Evolutionary conservation across 1,140 invertebrate genomes (phyloP).

Genomic region (Stenopsyche tienmushanensis): DNA sequence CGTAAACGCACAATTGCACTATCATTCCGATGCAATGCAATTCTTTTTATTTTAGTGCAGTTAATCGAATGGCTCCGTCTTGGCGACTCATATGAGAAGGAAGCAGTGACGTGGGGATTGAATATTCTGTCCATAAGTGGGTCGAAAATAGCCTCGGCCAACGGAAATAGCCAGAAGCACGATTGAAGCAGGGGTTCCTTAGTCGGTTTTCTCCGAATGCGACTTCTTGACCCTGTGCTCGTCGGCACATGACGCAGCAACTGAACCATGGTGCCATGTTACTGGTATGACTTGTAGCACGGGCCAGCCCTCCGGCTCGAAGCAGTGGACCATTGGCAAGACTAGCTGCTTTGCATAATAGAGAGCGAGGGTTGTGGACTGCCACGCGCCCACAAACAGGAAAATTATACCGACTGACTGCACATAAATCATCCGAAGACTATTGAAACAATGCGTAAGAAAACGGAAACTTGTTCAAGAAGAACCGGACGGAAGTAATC

Average conservation of each 20-base stretch:
- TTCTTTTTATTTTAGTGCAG: too few species aligned
- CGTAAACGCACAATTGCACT: slow-evolving; percentile 6
- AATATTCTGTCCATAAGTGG: too few species aligned
- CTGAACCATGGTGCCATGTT: slow-evolving; percentile 12
- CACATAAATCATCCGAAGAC: slow-evolving; percentile 20
- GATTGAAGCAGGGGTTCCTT: too few species aligned
- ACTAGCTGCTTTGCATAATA: slow-evolving; percentile 20
- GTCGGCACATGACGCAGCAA: neutral
- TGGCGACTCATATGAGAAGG: too few species aligned
- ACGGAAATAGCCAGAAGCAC: too few species aligned
- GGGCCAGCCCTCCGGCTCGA: slow-evolving; percentile 8
- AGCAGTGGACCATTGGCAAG: neutral
- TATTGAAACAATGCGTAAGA: neutral
- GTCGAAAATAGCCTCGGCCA: too few species aligned
- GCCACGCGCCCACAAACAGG: slow-evolving; percentile 27
- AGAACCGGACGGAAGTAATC: too few species aligned
- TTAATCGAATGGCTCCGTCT: too few species aligned
- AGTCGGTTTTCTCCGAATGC: too few species aligned
- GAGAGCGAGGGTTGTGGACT: neutral
- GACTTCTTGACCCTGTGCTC: neutral
- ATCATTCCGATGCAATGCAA: too few species aligned
- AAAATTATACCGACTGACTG: slow-evolving; percentile 15
- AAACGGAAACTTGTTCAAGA: too few species aligned
- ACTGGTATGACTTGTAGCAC: neutral
- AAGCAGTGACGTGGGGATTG: too few species aligned